Base-by-base conservation (phyloP, 2,113 vertebrate genomes). In the Pyrgilauda ruficollis region DNA sequence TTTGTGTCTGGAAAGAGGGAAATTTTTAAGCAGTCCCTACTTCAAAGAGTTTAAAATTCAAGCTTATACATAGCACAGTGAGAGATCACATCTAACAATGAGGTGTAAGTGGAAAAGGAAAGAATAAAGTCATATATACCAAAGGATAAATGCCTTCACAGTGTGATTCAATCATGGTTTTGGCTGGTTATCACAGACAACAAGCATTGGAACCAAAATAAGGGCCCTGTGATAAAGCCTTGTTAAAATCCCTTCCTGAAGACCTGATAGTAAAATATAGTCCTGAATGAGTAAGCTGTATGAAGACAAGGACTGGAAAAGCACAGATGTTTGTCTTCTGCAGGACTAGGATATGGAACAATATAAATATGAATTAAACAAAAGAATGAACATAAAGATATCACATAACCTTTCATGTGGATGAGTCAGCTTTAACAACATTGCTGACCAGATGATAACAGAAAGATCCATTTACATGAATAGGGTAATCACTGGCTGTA, bases 61-160 rank as follows among this genome's bases (percentile, higher is more conserved):
- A 56, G 31, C 26, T 84, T 41, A 50, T 70, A 28, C 43, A 82
- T 39, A 82, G 47, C 37, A 28, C 33, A 55, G 22, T 50, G 37
- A 96, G 90, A 64, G 9, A 68, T 39, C 58, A 69, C 11, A 62
- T 44, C 11, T n/a, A 72, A 77, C 78, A 94, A 75, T 69, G 74
- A 91, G n/a, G 46, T 79, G 41, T 22, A 78, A 89, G 59, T 44
- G 62, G 44, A 95, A 91, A 89, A 90, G 44, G 72, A 84, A 94
- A 88, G 59, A 90, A 46, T 73, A 94, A 77, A 88, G 43, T 43
- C 27, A 31, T 73, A 44, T 66, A 67, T 73, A 81, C 43, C 61
- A 63, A 20, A 78, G 55, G 33, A 94, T 41, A 93, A 84, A 75
- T 66, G 13, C 41, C 52, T 76, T 67, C 35, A 56, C 11, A 56